Conservation (phyloP, 37 sponge, comb jelly and placozoan genomes). For the Mnemiopsis leidyi region DNA sequence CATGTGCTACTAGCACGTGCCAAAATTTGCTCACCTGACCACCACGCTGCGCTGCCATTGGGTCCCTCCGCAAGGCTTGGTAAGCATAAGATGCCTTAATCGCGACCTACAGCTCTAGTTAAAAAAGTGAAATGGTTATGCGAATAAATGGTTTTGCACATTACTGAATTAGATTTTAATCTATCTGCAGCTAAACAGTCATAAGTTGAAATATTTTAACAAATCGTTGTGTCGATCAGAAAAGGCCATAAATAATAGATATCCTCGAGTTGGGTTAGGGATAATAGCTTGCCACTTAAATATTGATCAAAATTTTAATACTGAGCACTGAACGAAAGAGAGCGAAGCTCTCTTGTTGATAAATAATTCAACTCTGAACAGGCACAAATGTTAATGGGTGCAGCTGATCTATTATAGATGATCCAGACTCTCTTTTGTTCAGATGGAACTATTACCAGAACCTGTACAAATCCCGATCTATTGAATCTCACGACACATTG, state of each 20-base stretch:
- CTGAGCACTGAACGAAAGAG: not conserved
- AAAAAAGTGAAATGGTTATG: constrained; percentile 52
- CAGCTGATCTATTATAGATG: not conserved
- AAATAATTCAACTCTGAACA: not conserved
- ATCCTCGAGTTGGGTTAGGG: not conserved
- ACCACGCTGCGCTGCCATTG: not conserved
- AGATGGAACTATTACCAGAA: not conserved
- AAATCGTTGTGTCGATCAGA: not conserved
- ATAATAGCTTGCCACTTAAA: not conserved
- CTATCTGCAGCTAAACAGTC: not conserved
- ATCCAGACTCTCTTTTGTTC: not conserved
- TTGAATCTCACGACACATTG: not conserved
- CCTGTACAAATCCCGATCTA: not conserved
- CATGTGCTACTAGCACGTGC: constrained; percentile 12
- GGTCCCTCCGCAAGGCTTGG: not conserved
- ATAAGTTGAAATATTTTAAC: not conserved
- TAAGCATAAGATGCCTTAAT: constrained; percentile 63
- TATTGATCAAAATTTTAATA: not conserved
- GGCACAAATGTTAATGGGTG: not conserved
- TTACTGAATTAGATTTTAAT: not conserved
- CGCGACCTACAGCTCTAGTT: constrained; percentile 31
- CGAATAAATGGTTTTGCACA: constrained; percentile 50
- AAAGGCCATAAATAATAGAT: not conserved
- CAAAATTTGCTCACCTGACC: constrained; percentile 13
- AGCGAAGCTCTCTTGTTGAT: not conserved